A percentile compares a stretch with the other conserved stretches of the same genome.
phyloP scores from a whole-genome alignment of 2,113 vertebrate species.

The Bujurquina vittata region DNA sequence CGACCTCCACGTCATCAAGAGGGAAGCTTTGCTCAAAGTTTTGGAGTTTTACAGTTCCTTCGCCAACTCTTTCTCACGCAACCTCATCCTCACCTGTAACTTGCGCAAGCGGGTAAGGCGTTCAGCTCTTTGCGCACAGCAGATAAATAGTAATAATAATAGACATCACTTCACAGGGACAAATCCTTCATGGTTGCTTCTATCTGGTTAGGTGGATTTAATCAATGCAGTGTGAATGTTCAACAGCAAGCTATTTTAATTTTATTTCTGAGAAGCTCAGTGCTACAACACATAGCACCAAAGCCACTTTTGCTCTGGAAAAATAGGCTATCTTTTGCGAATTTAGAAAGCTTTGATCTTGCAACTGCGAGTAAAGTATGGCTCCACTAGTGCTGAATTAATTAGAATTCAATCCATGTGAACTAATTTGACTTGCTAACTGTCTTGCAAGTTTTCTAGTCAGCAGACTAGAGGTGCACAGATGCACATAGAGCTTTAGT shows the following conservation, averaged over 20 bases:
- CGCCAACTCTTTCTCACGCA: slow-evolving; percentile 95
- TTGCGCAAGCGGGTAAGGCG: slow-evolving; percentile 91
- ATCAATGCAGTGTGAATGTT: background rate
- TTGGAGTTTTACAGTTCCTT: slow-evolving; percentile 96
- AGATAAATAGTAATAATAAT: background rate
- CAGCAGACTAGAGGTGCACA: background rate
- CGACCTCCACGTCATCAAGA: slow-evolving; percentile 93
- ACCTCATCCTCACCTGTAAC: slow-evolving; percentile 96
- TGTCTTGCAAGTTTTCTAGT: background rate
- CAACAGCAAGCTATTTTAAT: background rate
- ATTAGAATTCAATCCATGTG: background rate
- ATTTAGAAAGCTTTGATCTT: background rate
- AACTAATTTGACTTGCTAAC: background rate
- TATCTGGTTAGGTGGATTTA: background rate
- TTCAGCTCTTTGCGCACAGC: background rate
- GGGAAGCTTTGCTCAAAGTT: slow-evolving; percentile 95
- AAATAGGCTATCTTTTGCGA: background rate
- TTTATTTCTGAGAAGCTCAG: background rate
- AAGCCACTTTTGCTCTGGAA: background rate
- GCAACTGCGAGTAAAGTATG: background rate
- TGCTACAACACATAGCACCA: background rate
- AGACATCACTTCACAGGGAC: background rate
- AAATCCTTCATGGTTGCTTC: background rate
- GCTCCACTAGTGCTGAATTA: background rate
- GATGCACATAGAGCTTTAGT: background rate